Percentiles rank a stretch among this genome's conserved stretches.
Evolutionary conservation across 2,113 vertebrate species (phyloP).

Genomic region (Mystacornis crossleyi): DNA sequence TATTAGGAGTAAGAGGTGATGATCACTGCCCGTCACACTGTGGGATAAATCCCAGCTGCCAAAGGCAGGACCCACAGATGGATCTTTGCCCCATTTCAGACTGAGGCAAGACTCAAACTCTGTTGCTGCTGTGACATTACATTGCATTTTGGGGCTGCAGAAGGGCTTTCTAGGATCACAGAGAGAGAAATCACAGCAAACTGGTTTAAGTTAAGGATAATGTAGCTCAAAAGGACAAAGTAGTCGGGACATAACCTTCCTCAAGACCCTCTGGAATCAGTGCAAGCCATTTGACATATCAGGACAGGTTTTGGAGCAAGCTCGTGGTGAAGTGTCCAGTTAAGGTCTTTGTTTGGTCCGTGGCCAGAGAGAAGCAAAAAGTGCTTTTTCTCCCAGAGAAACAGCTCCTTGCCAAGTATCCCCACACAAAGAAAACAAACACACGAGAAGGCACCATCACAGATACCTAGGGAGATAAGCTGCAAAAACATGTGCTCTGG

Average conservation of each 20-base stretch:
- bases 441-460: slow-evolving; percentile 28
- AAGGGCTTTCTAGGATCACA: neutral
- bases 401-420: slow-evolving; percentile 50
- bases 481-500: slow-evolving; percentile 54
- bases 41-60: neutral
- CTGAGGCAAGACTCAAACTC: neutral
- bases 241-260: neutral
- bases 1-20: neutral
- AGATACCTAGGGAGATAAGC: slow-evolving; percentile 48
- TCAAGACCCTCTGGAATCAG: neutral
- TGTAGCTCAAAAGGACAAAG: neutral
- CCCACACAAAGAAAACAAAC: slow-evolving; percentile 63
- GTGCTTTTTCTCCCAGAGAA: slow-evolving; percentile 45
- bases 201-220: neutral
- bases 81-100: neutral
- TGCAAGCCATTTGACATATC: neutral
- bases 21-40: neutral
- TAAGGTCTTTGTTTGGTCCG: slow-evolving; percentile 5
- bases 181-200: neutral
- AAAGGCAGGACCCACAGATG: neutral
- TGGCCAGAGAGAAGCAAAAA: slow-evolving; percentile 15
- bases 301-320: neutral
- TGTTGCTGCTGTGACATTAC: neutral
- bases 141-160: neutral
- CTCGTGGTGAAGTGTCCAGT: neutral